Conservation (phyloP, 2,888 invertebrate species). For the Trisateles emortualis region DNA sequence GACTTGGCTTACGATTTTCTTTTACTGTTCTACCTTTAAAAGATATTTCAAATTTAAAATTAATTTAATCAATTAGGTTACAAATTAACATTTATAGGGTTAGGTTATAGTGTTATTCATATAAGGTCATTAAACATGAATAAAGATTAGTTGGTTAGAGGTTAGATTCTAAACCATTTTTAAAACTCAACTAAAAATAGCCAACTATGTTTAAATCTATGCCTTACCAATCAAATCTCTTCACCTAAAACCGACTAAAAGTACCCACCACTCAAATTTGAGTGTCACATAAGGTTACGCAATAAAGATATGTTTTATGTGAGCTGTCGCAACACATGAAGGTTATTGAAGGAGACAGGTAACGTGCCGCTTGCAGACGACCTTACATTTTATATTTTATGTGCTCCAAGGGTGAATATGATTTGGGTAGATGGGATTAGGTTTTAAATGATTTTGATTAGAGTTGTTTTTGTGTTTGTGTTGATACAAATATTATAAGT, state of each 20-base stretch:
- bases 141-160: no score
- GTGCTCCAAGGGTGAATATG: slow-evolving; percentile 28
- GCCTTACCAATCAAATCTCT: slow-evolving; percentile 5
- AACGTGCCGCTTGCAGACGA: slow-evolving; percentile 22
- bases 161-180: no score
- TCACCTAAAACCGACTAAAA: slow-evolving; percentile 14
- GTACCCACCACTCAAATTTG: slow-evolving; percentile 18
- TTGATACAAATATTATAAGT: no score
- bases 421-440: slow-evolving; percentile 36
- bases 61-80: no score
- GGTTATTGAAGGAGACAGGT: slow-evolving; percentile 34
- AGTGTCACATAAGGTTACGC: slow-evolving; percentile 31
- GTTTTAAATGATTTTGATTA: slow-evolving; percentile 7
- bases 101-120: no score
- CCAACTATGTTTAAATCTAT: no score
- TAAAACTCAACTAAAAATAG: no score
- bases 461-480: not conserved
- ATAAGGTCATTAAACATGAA: no score
- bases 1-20: no score
- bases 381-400: slow-evolving; percentile 40
- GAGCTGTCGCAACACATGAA: slow-evolving; percentile 13
- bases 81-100: no score
- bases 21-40: no score
- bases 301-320: slow-evolving; percentile 46
- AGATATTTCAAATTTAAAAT: no score